Conservation (phyloP, 2,888 invertebrate genomes). For the Erpobdella octoculata region DNA sequence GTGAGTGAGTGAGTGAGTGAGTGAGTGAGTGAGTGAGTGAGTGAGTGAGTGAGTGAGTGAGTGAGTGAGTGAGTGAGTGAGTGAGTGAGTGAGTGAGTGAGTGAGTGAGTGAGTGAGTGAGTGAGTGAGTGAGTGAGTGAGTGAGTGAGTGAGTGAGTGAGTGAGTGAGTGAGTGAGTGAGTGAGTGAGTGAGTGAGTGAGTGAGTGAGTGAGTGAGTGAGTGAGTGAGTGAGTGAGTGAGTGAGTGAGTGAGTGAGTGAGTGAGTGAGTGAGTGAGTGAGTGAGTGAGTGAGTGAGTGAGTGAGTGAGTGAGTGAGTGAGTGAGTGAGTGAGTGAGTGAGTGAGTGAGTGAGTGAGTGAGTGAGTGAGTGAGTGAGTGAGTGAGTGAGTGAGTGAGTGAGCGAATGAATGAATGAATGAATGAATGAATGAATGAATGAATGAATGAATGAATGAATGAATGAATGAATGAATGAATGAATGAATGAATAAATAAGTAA, state of each 20-base stretch:
- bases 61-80: slow-evolving; percentile 4
- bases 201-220: slow-evolving; percentile 11
- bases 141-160: slow-evolving; percentile 19
- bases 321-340: slow-evolving; percentile 5
- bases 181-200: not conserved
- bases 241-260: slow-evolving; percentile 3
- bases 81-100: slow-evolving; percentile 3
- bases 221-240: slow-evolving; percentile 4
- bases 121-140: not conserved
- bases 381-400: not conserved
- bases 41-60: slow-evolving; percentile 4
- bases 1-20: not conserved
- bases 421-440: too few species aligned
- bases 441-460: too few species aligned
- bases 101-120: not conserved
- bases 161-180: not conserved
- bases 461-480: too few species aligned
- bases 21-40: not conserved
- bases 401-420: too few species aligned
- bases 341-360: slow-evolving; percentile 9
- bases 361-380: not conserved
- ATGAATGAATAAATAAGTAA: too few species aligned
- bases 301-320: slow-evolving; percentile 6
- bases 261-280: not conserved
- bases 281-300: not conserved